Conservation (phyloP, 2,888 invertebrate species). For the Drosophila multiciliata region DNA sequence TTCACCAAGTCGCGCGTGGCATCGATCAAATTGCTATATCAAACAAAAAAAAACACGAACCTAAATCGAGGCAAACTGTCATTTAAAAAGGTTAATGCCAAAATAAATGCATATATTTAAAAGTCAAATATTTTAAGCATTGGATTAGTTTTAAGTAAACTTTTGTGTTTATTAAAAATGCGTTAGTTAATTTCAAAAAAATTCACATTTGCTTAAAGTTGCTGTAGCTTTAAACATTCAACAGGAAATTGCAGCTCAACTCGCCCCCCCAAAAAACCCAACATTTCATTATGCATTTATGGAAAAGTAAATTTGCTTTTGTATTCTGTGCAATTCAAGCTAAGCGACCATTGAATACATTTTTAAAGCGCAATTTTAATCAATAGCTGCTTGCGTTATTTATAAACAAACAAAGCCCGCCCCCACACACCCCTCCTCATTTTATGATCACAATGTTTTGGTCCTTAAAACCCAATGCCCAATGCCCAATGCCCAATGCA, state of each 20-base stretch:
- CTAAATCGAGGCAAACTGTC: background rate
- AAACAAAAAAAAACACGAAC: background rate
- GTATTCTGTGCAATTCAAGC: constrained; percentile 58
- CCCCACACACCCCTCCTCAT: no score
- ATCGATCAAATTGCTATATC: constrained; percentile 44
- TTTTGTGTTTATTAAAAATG: background rate
- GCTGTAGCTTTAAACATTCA: constrained; percentile 37
- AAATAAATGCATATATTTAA: background rate
- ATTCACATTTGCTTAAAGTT: background rate
- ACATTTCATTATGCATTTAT: constrained; percentile 36
- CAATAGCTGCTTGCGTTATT: constrained; percentile 70
- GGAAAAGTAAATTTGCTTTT: constrained; percentile 12
- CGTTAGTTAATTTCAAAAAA: background rate
- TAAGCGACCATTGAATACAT: constrained; percentile 62
- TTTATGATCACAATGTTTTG: constrained; percentile 33
- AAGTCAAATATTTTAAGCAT: background rate
- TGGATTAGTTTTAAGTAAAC: background rate
- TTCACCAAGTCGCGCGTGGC: constrained; percentile 27
- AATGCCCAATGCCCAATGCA: constrained; percentile 16
- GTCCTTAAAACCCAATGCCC: constrained; percentile 13
- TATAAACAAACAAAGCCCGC: constrained; percentile 62
- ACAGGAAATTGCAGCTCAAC: constrained; percentile 29
- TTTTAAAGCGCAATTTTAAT: constrained; percentile 74
- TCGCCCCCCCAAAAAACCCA: constrained; percentile 1
- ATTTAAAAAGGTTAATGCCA: background rate